These are phyloP conservation scores for Coregonus clupeaformis DNA, from an alignment of 2,113 vertebrate genomes.

Conservation along the genomic window DNA sequence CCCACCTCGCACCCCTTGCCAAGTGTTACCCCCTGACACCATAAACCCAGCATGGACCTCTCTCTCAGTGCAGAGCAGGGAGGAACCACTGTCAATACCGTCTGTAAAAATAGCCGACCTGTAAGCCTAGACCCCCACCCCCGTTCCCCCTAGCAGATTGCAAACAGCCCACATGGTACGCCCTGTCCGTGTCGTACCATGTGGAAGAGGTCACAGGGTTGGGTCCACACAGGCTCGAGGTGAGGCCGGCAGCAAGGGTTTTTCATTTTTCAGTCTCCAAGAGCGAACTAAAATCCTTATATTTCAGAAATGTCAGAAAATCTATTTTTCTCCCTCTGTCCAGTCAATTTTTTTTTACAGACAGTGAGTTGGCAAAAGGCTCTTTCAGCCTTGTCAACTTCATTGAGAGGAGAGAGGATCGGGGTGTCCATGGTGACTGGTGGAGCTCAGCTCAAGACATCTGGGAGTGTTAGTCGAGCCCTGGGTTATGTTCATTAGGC, in stretches of 20 bases:
- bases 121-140: slow-evolving; percentile 47
- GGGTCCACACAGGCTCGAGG: not conserved
- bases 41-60: slow-evolving; percentile 40
- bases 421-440: not conserved
- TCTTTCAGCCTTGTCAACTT: not conserved
- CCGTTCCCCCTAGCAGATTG: slow-evolving; percentile 21
- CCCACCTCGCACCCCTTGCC: slow-evolving; percentile 28
- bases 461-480: slow-evolving; percentile 2
- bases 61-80: not conserved
- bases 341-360: too few species aligned
- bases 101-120: slow-evolving; percentile 57
- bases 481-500: too few species aligned
- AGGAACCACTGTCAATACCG: slow-evolving; percentile 41
- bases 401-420: not conserved
- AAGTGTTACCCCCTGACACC: slow-evolving; percentile 41
- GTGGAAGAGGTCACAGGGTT: not conserved
- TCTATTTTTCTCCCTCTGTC: not conserved
- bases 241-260: not conserved
- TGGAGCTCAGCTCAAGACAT: slow-evolving; percentile 24
- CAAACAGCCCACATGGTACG: not conserved
- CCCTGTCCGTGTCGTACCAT: not conserved
- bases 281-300: not conserved
- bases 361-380: not conserved
- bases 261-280: not conserved
- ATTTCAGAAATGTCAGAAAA: slow-evolving; percentile 3